These are phyloP conservation scores for Myathropa florea DNA, from an alignment of 2,888 invertebrate genomes.

Conservation along the genomic window DNA sequence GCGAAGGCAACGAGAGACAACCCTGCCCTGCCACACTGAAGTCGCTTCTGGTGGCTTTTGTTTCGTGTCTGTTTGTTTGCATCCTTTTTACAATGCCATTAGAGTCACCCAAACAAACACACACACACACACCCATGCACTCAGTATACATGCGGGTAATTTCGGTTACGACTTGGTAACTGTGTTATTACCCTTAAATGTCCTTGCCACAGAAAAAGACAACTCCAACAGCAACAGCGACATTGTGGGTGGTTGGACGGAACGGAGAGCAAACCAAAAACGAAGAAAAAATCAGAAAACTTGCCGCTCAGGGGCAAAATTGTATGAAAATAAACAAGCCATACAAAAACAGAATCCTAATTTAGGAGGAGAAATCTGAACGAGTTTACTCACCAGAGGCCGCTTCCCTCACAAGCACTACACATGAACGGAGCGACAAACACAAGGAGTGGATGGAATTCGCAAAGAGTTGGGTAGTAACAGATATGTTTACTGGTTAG, in stretches of 20 bases:
- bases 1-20: not conserved
- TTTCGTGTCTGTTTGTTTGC: constrained; percentile 59
- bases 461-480: not conserved
- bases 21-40: too few relatives aligned
- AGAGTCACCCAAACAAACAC: constrained; percentile 28
- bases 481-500: too few relatives aligned
- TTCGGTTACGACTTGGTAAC: constrained; percentile 67
- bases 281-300: constrained; percentile 38
- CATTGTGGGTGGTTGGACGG: not conserved
- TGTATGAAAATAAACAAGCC: constrained; percentile 44
- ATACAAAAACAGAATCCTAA: constrained; percentile 47
- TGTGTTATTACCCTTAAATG: constrained; percentile 68
- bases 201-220: constrained; percentile 55
- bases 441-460: not conserved
- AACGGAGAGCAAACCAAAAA: not conserved
- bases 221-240: not conserved
- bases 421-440: not conserved
- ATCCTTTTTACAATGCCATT: constrained; percentile 57
- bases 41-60: constrained; percentile 25
- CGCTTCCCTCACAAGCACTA: constrained; percentile 29
- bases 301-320: constrained; percentile 53
- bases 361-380: constrained; percentile 23
- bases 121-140: constrained; percentile 44
- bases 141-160: constrained; percentile 63
- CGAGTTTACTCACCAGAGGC: constrained; percentile 46